Evolutionary conservation across 2,888 invertebrate genomes (phyloP), one percentile per base, ranked within the genome.

Genomic region (Macropis europaea): DNA sequence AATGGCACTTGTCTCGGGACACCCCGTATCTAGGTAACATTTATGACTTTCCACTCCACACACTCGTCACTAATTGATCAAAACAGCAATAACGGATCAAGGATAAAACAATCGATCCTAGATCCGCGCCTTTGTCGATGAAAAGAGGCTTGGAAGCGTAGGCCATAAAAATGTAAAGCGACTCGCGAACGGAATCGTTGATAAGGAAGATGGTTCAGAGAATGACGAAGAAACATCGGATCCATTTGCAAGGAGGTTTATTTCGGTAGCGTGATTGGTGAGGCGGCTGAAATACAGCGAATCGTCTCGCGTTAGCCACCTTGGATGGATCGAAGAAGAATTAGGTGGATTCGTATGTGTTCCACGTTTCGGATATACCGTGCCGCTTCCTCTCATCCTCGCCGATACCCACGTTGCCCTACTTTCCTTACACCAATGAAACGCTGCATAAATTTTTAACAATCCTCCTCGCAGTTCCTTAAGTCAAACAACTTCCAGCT

Each of bases 401-500:
- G 9, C 4, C 13, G 11, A 59, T 59, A 50, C n/a, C 34, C 19
- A 6, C 15, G 9, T 7, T 38, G 15, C 15, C 38, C 30, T 38
- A 26, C 3, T 54, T 54, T 6, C 3, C 13, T 26, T 7, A n/a
- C 4, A 38, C 47, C n/a, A 13, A 2, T 11, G 15, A 22, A 28
- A 30, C 30, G 36, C 47, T 40, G 38, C 15, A 56, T 32, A 28
- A 56, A 63, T 24, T n/a, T 47, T 56, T 38, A 56, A 30, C 36
- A 2, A 26, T n/a, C 13, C n/a, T 22, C 15, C n/a, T 6, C 2
- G 15, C 9, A 24, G 7, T 7, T 28, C 2, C 22, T 7, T 34
- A 28, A 15, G n/a, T n/a, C n/a, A n/a, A 13, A 15, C 7, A 17
- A 2, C 26, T 15, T 7, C 6, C n/a, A 13, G 26, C 11, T 22